These are phyloP conservation scores for Alectura lathami DNA, from an alignment of 2,113 vertebrate species.

Conservation along the genomic window DNA sequence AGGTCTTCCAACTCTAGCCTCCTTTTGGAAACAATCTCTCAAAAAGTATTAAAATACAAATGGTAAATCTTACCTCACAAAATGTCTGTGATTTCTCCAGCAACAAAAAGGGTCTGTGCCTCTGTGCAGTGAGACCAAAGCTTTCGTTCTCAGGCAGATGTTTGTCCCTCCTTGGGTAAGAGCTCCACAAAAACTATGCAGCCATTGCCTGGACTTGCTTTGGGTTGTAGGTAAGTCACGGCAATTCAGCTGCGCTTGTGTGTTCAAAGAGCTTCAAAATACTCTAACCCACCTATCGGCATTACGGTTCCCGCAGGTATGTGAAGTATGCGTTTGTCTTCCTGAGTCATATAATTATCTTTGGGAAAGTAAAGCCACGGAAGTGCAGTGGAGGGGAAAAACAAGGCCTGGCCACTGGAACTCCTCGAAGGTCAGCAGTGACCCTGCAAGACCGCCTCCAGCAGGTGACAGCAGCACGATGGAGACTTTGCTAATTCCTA, in stretches of 20 bases:
- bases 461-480: not conserved
- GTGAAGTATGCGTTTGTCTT: conserved; percentile 14
- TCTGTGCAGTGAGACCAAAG: conserved; percentile 41
- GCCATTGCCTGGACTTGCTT: conserved; percentile 81
- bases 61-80: conserved; percentile 60
- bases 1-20: not conserved
- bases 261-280: conserved; percentile 66
- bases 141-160: conserved; percentile 32
- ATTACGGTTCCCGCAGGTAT: conserved; percentile 17
- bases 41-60: not conserved
- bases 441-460: not conserved
- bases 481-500: not conserved
- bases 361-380: not conserved
- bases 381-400: not conserved
- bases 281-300: conserved; percentile 41
- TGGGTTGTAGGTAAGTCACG: conserved; percentile 66
- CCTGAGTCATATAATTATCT: conserved; percentile 64
- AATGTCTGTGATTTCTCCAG: not conserved
- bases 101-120: not conserved
- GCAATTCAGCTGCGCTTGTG: conserved; percentile 68
- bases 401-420: not conserved
- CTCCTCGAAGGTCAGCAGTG: not conserved
- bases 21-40: not conserved
- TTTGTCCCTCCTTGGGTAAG: conserved; percentile 32
- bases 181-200: conserved; percentile 74